phyloP scores from a whole-genome alignment of 2,888 invertebrate species.

The Alitta virens region DNA sequence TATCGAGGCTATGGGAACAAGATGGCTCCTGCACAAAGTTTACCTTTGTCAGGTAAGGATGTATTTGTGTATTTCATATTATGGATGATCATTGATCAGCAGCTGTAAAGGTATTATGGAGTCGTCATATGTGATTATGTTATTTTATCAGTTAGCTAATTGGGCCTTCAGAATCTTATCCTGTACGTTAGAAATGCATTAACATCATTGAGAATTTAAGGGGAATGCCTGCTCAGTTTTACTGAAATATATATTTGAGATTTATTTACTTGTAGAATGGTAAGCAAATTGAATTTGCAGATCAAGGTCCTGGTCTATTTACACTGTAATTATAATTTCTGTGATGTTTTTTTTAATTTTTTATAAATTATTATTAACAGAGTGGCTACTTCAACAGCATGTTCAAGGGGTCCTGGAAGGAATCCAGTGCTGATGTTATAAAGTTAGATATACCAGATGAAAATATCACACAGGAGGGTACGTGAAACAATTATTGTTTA shows the following conservation, averaged over 20 bases:
- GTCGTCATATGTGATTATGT: too few relatives aligned
- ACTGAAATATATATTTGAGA: too few relatives aligned
- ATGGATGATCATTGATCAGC: too few relatives aligned
- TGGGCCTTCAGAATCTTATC: neutral
- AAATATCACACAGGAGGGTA: conserved; percentile 69
- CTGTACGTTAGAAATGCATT: neutral
- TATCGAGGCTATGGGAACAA: conserved; percentile 69
- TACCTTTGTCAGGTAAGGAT: conserved; percentile 71
- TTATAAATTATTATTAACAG: too few relatives aligned
- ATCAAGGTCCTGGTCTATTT: neutral
- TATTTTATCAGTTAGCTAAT: too few relatives aligned
- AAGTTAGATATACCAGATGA: conserved; percentile 71
- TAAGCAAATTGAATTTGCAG: neutral
- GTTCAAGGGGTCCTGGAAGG: conserved; percentile 78
- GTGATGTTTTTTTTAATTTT: too few relatives aligned
- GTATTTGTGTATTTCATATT: too few relatives aligned
- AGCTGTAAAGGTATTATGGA: too few relatives aligned
- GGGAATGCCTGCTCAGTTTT: neutral
- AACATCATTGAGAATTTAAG: neutral
- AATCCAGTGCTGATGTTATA: conserved; percentile 67
- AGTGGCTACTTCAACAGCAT: conserved; percentile 78
- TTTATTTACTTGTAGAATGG: too few relatives aligned
- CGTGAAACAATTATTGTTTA: too few relatives aligned
- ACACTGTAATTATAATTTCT: too few relatives aligned
- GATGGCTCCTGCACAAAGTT: conserved; percentile 75